Percentiles rank a stretch among this genome's conserved stretches.
Evolutionary conservation across 2,113 vertebrate genomes (phyloP).

Genomic region (Myiozetetes cayanensis): DNA sequence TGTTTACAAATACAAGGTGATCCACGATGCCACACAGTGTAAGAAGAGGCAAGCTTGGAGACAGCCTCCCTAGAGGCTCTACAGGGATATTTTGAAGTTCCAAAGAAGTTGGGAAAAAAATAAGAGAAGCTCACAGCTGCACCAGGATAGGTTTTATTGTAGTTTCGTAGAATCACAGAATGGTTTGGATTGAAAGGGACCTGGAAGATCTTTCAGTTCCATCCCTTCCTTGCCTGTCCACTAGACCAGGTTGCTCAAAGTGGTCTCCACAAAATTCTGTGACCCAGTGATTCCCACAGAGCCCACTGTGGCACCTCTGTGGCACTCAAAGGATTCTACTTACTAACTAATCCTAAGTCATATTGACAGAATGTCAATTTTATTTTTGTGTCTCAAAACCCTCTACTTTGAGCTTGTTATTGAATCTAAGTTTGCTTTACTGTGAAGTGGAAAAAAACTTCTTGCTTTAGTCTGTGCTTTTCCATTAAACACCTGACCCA

Average conservation of each 20-base stretch:
- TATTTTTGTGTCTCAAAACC: not conserved
- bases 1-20: not conserved
- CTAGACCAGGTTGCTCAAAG: not conserved
- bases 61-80: not conserved
- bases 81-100: not conserved
- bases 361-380: not conserved
- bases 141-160: not conserved
- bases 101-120: not conserved
- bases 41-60: not conserved
- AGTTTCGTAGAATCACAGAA: not conserved
- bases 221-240: not conserved
- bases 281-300: not conserved
- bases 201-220: not conserved
- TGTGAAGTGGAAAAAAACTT: conserved; percentile 19
- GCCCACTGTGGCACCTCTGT: not conserved
- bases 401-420: not conserved
- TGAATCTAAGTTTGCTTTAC: not conserved
- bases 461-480: conserved; percentile 39
- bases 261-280: not conserved
- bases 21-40: not conserved
- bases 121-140: not conserved
- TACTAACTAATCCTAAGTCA: not conserved
- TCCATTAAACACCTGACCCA: conserved; percentile 55
- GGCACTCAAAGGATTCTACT: not conserved
- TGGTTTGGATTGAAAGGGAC: not conserved